phyloP scores from a whole-genome alignment of 2,113 vertebrate species.

The Aphyosemion australe region DNA sequence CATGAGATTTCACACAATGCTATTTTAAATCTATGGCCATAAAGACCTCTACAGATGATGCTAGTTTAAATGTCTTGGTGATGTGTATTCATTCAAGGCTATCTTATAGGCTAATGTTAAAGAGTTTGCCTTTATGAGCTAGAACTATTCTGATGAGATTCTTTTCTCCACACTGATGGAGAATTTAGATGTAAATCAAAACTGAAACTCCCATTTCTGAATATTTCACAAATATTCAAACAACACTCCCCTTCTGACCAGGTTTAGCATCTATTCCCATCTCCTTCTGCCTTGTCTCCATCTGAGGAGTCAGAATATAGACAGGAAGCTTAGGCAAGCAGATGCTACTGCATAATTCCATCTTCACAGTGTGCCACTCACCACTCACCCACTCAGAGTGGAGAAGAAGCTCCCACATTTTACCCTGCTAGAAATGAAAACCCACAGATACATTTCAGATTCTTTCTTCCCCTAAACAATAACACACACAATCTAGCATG shows the following conservation, averaged over 20 bases:
- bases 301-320: constrained; percentile 40
- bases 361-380: constrained; percentile 57
- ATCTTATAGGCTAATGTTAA: not conserved
- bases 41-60: not conserved
- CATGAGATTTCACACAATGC: too few species aligned
- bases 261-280: constrained; percentile 4
- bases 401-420: constrained; percentile 48
- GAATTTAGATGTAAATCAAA: not conserved
- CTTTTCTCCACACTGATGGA: not conserved
- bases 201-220: not conserved
- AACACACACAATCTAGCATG: not conserved
- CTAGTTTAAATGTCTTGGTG: not conserved
- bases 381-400: constrained; percentile 55
- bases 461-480: constrained; percentile 23
- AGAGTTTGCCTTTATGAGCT: not conserved
- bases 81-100: too few species aligned
- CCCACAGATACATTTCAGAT: constrained; percentile 47
- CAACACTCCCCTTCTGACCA: not conserved
- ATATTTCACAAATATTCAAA: not conserved
- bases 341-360: constrained; percentile 44
- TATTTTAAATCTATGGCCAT: too few species aligned
- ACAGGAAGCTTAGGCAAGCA: constrained; percentile 52
- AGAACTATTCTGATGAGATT: not conserved
- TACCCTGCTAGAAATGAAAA: constrained; percentile 32
- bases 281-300: constrained; percentile 17